Conservation (phyloP, 2,113 vertebrate species). For the Nipponia nippon region DNA sequence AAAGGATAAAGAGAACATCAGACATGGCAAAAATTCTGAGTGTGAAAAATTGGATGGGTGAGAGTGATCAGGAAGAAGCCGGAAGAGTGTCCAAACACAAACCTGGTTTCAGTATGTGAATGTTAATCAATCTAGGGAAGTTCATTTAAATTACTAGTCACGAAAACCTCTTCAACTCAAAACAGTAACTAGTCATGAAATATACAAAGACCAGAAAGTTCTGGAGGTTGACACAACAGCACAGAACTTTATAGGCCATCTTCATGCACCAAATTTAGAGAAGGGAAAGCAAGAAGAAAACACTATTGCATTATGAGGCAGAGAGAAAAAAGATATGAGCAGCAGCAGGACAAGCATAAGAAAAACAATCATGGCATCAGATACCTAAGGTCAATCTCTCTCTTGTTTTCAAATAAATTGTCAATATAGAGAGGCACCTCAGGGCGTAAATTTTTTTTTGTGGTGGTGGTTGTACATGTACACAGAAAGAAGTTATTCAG, state of each 20-base stretch:
- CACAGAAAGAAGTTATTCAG: not conserved
- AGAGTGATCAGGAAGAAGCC: not conserved
- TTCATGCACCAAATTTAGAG: not conserved
- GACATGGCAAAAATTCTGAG: not conserved
- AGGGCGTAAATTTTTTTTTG: rapidly evolving
- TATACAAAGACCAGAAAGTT: not conserved
- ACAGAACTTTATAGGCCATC: not conserved
- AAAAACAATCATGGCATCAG: not conserved
- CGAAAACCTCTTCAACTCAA: not conserved
- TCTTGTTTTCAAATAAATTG: not conserved
- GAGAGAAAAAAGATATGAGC: not conserved
- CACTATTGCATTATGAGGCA: not conserved
- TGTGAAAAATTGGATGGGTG: not conserved
- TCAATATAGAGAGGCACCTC: not conserved
- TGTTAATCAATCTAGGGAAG: not conserved
- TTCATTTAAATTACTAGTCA: not conserved
- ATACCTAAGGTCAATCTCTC: not conserved
- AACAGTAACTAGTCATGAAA: not conserved
- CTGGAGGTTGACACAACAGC: not conserved
- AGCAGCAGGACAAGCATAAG: not conserved
- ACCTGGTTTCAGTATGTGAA: not conserved
- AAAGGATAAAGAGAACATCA: not conserved
- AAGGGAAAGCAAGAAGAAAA: not conserved
- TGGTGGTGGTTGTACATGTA: not conserved
- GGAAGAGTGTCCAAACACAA: not conserved